These are phyloP conservation scores for Pterocles orientalis DNA, from an alignment of 2,113 vertebrate genomes.

Conservation along the genomic window DNA sequence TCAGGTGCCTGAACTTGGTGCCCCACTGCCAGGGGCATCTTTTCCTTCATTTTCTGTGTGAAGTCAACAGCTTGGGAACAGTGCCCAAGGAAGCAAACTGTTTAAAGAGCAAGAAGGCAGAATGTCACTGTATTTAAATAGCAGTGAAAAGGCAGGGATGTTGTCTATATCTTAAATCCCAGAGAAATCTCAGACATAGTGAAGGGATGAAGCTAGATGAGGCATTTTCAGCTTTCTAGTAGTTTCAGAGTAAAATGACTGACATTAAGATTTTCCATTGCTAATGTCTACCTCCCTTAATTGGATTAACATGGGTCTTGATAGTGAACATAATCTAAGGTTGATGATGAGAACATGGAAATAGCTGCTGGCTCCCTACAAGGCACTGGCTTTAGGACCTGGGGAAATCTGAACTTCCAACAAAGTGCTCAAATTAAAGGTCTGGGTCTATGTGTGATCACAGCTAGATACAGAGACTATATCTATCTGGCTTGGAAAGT, in stretches of 20 bases:
- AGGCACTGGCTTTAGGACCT: neutral
- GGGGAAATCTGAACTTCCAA: neutral
- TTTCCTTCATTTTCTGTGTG: neutral
- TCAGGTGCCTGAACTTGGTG: neutral
- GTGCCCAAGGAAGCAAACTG: neutral
- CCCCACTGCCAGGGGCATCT: neutral
- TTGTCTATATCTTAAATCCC: neutral
- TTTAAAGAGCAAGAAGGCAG: neutral
- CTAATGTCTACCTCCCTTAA: neutral
- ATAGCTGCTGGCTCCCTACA: neutral
- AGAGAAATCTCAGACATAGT: neutral
- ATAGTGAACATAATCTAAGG: neutral
- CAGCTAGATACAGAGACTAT: neutral
- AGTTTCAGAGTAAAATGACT: neutral
- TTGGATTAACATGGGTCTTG: neutral
- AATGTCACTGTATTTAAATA: neutral
- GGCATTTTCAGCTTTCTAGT: neutral
- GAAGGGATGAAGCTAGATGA: neutral
- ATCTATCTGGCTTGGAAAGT: neutral
- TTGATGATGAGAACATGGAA: neutral
- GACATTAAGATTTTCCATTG: neutral
- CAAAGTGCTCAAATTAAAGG: neutral
- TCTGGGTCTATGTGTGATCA: neutral
- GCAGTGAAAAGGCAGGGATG: neutral
- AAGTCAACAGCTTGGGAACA: neutral